Conservation (phyloP, 2,797 vertebrate species). For the Sebastes minor region DNA sequence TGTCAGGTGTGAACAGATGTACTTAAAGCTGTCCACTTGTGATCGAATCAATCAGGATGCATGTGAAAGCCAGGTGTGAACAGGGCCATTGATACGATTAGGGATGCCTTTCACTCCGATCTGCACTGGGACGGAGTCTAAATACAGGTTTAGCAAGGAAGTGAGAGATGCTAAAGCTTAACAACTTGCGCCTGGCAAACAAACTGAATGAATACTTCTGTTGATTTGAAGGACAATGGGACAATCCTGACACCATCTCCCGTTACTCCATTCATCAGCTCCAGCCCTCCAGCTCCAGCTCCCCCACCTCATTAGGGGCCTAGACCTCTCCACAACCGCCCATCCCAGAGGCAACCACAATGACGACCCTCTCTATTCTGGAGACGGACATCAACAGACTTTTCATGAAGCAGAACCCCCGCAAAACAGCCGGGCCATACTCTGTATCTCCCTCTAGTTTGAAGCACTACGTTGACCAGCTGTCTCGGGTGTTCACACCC, state of each 20-base stretch:
- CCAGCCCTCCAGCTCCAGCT: neutral
- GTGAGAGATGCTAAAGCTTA: neutral
- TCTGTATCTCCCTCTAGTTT: too few relatives aligned
- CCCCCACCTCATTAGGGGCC: neutral
- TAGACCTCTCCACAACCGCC: neutral
- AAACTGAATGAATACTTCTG: neutral
- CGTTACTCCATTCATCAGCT: neutral
- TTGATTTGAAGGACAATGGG: neutral
- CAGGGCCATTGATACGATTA: too few relatives aligned
- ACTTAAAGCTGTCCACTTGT: neutral
- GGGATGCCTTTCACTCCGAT: too few relatives aligned
- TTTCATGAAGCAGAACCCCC: neutral
- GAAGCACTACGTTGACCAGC: too few relatives aligned
- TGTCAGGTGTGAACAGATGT: neutral
- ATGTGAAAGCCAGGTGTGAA: neutral
- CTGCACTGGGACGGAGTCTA: too few relatives aligned
- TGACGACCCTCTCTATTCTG: neutral
- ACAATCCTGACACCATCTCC: neutral
- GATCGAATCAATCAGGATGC: neutral
- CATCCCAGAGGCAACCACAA: neutral
- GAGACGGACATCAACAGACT: neutral
- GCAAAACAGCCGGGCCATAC: neutral
- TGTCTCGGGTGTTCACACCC: too few relatives aligned
- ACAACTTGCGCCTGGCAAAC: neutral
- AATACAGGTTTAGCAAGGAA: too few relatives aligned